Percentiles rank a stretch among this genome's conserved stretches.
These are phyloP conservation scores for Phenacoccus solenopsis DNA, from an alignment of 1,140 invertebrate species.

Conservation along the genomic window DNA sequence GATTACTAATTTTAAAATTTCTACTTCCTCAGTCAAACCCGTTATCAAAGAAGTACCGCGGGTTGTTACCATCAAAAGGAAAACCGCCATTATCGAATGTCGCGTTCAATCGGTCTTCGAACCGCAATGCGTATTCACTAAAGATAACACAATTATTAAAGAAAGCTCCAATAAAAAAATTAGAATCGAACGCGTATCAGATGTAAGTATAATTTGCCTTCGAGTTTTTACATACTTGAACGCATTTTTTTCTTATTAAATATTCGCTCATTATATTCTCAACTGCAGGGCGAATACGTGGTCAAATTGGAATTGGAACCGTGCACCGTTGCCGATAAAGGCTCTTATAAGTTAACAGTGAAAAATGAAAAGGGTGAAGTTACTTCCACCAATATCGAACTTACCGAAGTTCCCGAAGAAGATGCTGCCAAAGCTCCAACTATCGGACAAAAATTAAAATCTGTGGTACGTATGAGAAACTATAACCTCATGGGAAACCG, in stretches of 20 bases:
- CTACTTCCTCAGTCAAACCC: slow-evolving; percentile 60
- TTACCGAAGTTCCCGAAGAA: slow-evolving; percentile 57
- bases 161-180: slow-evolving; percentile 61
- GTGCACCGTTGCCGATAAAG: slow-evolving; percentile 63
- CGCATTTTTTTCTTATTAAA: too few relatives aligned
- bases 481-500: neutral
- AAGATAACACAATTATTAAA: slow-evolving; percentile 62
- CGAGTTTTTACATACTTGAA: neutral
- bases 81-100: slow-evolving; percentile 80
- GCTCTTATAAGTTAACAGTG: slow-evolving; percentile 77
- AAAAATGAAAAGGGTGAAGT: slow-evolving; percentile 90
- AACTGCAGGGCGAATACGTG: slow-evolving; percentile 63
- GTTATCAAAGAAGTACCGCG: slow-evolving; percentile 85
- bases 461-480: slow-evolving; percentile 44
- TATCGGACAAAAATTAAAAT: slow-evolving; percentile 57
- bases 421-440: slow-evolving; percentile 44
- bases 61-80: slow-evolving; percentile 79
- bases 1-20: neutral
- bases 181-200: slow-evolving; percentile 61
- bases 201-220: slow-evolving; percentile 44
- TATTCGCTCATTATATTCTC: slow-evolving; percentile 22
- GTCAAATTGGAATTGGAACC: slow-evolving; percentile 78
- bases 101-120: slow-evolving; percentile 75
- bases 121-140: slow-evolving; percentile 80
- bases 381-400: slow-evolving; percentile 73